These are phyloP conservation scores for Selenia dentaria DNA, from an alignment of 2,888 invertebrate species.

Conservation along the genomic window DNA sequence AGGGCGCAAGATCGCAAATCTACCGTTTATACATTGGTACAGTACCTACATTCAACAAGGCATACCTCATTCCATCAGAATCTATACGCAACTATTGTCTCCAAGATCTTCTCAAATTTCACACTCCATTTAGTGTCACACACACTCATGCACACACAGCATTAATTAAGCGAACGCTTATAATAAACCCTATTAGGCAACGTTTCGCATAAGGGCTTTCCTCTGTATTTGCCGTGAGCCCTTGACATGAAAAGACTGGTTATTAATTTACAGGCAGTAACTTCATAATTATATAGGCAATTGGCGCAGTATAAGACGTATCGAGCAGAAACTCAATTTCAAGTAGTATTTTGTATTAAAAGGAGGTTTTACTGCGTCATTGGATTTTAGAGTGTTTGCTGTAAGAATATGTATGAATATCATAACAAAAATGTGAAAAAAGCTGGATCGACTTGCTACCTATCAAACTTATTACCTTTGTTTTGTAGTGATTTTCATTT, in stretches of 20 bases:
- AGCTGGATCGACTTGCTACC: no score
- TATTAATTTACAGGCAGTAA: constrained; percentile 31
- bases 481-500: no score
- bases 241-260: constrained; percentile 32
- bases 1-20: no score
- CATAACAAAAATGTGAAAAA: no score
- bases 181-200: constrained; percentile 40
- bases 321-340: not conserved
- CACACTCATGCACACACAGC: constrained; percentile 19
- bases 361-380: no score
- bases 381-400: no score
- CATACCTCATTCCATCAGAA: constrained; percentile 1
- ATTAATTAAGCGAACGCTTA: constrained; percentile 38
- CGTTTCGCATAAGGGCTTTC: constrained; percentile 37
- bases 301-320: not conserved
- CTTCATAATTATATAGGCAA: constrained; percentile 18
- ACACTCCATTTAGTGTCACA: constrained; percentile 30
- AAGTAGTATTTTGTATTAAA: no score
- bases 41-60: not conserved
- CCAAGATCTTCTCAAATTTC: constrained; percentile 26
- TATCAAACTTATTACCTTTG: no score
- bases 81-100: constrained; percentile 16
- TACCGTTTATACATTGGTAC: not conserved
- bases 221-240: constrained; percentile 32
- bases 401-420: no score